Evolutionary conservation across 2,113 vertebrate genomes (phyloP).

Genomic region (Hippocampus comes): DNA sequence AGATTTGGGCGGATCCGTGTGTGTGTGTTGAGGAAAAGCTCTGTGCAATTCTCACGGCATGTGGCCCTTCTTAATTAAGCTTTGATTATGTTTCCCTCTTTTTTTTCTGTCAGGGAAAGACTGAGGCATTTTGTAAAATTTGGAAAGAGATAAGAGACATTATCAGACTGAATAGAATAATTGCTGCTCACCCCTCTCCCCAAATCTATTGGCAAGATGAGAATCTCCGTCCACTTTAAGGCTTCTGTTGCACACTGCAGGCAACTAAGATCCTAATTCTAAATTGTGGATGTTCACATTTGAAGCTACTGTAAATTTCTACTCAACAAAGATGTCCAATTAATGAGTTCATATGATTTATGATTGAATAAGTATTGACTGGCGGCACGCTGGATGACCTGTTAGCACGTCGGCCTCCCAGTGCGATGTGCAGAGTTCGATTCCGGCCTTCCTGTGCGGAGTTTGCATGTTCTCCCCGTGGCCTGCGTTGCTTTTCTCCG

Average conservation of each 20-base stretch:
- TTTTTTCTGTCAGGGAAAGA: slow-evolving; percentile 25
- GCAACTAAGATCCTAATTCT: background rate
- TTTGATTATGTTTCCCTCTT: slow-evolving; percentile 23
- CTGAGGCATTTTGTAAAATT: background rate
- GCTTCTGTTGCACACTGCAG: background rate
- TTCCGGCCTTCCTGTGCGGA: no score
- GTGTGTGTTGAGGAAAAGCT: background rate
- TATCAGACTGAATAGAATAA: slow-evolving; percentile 26
- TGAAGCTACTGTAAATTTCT: background rate
- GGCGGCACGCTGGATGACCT: background rate
- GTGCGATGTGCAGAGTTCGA: no score
- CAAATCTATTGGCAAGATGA: slow-evolving; percentile 8
- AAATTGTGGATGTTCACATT: slow-evolving; percentile 4
- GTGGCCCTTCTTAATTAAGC: slow-evolving; percentile 28
- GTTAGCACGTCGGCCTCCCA: no score
- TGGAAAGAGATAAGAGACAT: slow-evolving; percentile 25
- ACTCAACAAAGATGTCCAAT: background rate
- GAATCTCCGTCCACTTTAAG: background rate
- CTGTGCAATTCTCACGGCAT: slow-evolving; percentile 2
- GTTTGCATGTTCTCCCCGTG: no score
- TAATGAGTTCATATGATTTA: slow-evolving; percentile 64
- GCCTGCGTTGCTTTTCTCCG: no score
- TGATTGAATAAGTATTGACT: slow-evolving; percentile 68
- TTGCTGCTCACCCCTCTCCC: background rate
- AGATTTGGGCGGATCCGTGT: slow-evolving; percentile 9